A percentile compares a stretch with the other conserved stretches of the same genome.
These are phyloP conservation scores for Schizopygopsis malacanthus DNA, from an alignment of 2,797 vertebrate species.

Conservation along the genomic window DNA sequence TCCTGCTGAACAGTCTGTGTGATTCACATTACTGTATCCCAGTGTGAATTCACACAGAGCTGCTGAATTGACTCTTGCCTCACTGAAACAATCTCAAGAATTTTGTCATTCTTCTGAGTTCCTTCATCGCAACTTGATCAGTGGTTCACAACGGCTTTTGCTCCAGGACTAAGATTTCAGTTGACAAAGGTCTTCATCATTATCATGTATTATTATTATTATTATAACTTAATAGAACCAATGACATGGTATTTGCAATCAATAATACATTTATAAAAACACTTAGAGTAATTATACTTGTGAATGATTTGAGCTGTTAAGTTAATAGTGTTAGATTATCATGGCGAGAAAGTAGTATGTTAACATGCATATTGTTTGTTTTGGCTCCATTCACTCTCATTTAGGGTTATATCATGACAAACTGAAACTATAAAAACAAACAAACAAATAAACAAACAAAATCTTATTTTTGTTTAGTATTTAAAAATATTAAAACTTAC, in stretches of 20 bases:
- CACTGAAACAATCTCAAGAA: not conserved
- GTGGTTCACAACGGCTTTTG: not conserved
- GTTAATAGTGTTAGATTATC: no score
- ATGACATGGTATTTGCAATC: not conserved
- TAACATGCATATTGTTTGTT: no score
- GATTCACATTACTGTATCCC: not conserved
- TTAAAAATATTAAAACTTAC: no score
- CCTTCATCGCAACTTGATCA: not conserved
- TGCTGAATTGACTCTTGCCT: not conserved
- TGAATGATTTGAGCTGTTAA: no score
- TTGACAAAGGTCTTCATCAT: not conserved
- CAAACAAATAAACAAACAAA: no score
- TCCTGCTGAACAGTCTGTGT: not conserved
- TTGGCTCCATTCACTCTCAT: no score
- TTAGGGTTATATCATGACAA: no score
- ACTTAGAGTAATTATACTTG: no score
- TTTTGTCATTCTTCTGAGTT: not conserved
- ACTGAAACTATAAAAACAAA: no score
- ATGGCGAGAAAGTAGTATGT: no score
- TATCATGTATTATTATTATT: no score
- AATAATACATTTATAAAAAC: not conserved
- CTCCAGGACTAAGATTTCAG: not conserved
- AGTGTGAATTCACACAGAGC: constrained; percentile 14
- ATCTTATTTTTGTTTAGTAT: no score
- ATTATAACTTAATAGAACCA: not conserved